phyloP scores from a whole-genome alignment of 2,113 vertebrate genomes.

The Abramis brama region DNA sequence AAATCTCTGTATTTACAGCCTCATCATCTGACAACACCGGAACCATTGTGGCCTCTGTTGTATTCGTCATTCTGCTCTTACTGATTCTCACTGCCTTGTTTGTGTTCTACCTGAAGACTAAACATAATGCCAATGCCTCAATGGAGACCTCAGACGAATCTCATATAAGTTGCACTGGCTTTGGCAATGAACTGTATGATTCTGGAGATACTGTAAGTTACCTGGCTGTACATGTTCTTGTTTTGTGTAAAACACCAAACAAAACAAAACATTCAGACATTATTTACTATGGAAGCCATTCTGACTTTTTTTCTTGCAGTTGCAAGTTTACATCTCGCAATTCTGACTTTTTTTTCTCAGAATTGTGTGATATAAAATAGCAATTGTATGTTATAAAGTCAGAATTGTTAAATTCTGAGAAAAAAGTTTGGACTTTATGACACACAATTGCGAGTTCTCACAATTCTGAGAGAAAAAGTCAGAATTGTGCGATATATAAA shows the following conservation, averaged over 20 bases:
- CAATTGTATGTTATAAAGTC: too few species aligned
- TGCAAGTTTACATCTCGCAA: too few species aligned
- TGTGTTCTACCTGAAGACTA: conserved; percentile 63
- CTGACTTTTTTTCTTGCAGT: too few species aligned
- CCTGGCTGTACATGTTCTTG: not conserved
- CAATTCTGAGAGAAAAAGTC: too few species aligned
- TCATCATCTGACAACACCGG: conserved; percentile 46
- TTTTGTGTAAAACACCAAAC: too few species aligned
- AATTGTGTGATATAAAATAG: too few species aligned
- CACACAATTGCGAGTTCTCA: too few species aligned
- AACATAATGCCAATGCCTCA: not conserved
- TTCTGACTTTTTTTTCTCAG: too few species aligned
- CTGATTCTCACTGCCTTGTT: conserved; percentile 59
- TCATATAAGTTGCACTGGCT: conserved; percentile 10
- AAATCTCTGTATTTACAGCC: conserved; percentile 52
- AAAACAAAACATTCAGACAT: not conserved
- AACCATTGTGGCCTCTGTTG: conserved; percentile 62
- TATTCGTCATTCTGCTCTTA: conserved; percentile 71
- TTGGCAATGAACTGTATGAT: conserved; percentile 64
- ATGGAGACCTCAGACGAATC: rapidly evolving
- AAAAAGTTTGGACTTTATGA: too few species aligned
- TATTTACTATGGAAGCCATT: not conserved
- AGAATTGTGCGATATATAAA: too few species aligned
- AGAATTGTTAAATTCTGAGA: too few species aligned
- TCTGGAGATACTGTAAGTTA: conserved; percentile 59